Conservation (phyloP, 64 coral and sea anemone species). For the Montipora sp. region DNA sequence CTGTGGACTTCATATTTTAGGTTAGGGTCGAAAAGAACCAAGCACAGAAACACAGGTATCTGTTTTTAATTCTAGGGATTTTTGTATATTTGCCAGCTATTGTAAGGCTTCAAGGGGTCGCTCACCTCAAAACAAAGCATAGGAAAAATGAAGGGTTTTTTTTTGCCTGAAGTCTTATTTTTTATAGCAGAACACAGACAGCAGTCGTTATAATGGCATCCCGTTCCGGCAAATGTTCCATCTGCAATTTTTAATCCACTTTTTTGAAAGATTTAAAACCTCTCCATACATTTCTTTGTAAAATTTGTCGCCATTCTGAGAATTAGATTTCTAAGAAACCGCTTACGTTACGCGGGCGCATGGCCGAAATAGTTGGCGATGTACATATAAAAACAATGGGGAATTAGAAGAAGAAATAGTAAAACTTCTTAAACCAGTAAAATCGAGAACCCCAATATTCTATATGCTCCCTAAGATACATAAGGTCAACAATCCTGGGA, state of each 20-base stretch:
- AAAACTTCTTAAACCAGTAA: no score
- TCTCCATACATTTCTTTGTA: no score
- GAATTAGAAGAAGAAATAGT: no score
- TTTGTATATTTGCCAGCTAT: not conserved
- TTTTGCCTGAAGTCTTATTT: not conserved
- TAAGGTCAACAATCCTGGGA: no score
- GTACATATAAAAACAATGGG: no score
- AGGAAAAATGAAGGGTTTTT: not conserved
- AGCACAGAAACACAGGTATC: not conserved
- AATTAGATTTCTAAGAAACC: no score
- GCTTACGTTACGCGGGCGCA: no score
- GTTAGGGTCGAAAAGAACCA: not conserved
- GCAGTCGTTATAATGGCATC: not conserved
- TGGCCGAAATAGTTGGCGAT: no score
- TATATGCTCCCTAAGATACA: no score
- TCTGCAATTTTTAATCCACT: not conserved
- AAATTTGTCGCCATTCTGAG: no score
- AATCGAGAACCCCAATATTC: no score
- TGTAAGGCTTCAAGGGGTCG: not conserved
- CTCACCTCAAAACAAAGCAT: not conserved
- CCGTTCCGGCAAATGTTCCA: not conserved
- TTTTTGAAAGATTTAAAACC: no score
- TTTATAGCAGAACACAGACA: not conserved
- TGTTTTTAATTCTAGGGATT: not conserved
- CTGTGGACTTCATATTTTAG: not conserved